Evolutionary conservation across 2,888 invertebrate genomes (phyloP).

Genomic region (Augochlorella aurata): DNA sequence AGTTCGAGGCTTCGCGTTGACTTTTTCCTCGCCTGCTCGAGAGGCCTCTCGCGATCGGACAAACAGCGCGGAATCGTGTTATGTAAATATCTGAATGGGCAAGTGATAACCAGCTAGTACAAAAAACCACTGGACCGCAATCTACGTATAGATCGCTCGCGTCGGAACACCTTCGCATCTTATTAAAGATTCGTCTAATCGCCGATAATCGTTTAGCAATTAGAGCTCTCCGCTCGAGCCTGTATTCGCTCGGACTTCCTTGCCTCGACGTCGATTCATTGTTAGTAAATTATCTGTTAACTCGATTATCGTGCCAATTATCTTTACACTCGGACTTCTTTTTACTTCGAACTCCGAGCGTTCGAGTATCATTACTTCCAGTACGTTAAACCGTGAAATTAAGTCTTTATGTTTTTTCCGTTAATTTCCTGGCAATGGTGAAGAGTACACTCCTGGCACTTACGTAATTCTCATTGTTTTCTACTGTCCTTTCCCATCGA

Average conservation of each 20-base stretch:
- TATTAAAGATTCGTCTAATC: constrained; percentile 14
- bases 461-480: constrained; percentile 1
- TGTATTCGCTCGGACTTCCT: not conserved
- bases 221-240: not conserved
- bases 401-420: not conserved
- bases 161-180: not conserved
- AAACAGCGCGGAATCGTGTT: constrained; percentile 20
- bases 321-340: not conserved
- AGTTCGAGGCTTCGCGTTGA: not conserved
- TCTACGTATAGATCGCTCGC: not conserved
- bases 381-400: not conserved
- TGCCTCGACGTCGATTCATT: not conserved
- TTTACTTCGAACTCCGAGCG: not conserved
- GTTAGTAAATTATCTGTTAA: constrained; percentile 1
- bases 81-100: constrained; percentile 18
- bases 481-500: not conserved
- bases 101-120: not conserved
- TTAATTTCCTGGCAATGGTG: not conserved
- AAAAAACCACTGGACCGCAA: not conserved
- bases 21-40: not conserved
- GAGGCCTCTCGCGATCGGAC: not conserved
- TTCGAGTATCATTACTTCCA: not conserved
- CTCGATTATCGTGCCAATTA: not conserved
- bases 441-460: not conserved
- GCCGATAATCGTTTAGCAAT: constrained; percentile 8